phyloP scores from a whole-genome alignment of 2,113 vertebrate species.

The Atrichornis clamosus region DNA sequence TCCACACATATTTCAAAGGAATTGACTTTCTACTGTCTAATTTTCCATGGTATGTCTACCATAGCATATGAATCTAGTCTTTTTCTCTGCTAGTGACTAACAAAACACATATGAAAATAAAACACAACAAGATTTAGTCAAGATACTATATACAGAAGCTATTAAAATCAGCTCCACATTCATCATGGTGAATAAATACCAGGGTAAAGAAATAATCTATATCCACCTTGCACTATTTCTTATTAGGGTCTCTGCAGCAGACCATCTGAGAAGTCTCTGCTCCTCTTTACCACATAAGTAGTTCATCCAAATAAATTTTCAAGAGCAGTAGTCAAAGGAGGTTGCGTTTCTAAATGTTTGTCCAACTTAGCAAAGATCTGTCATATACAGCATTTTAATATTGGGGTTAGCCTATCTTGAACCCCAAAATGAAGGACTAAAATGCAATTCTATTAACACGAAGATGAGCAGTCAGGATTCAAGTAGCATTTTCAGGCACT shows the following conservation, averaged over 20 bases:
- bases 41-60: background rate
- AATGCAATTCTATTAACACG: background rate
- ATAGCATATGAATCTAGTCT: background rate
- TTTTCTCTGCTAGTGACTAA: background rate
- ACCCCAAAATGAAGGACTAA: background rate
- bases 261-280: background rate
- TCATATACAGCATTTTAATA: background rate
- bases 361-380: background rate
- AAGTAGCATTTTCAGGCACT: background rate
- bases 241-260: background rate
- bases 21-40: background rate
- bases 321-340: background rate
- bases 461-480: background rate
- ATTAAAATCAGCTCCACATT: background rate
- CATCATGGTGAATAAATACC: background rate
- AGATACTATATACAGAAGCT: background rate
- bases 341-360: background rate
- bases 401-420: background rate
- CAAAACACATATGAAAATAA: background rate
- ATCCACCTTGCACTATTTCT: background rate
- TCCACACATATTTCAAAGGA: too few species aligned
- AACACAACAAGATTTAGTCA: background rate
- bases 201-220: background rate
- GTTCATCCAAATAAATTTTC: background rate
- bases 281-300: background rate